A percentile compares a stretch with the other conserved stretches of the same genome.
Evolutionary conservation across 2,113 vertebrate genomes (phyloP).

Genomic region (Percopsis transmontana): DNA sequence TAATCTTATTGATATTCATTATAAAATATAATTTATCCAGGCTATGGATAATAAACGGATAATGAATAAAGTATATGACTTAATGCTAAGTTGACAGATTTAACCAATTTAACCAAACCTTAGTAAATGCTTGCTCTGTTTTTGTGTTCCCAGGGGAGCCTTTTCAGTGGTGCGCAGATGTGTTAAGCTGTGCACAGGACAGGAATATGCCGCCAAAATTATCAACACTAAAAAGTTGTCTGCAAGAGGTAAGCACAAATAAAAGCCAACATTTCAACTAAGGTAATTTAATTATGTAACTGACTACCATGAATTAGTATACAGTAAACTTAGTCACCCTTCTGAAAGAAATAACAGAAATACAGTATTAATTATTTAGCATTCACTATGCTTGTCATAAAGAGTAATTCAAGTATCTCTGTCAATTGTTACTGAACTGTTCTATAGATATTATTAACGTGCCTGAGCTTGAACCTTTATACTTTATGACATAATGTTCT

Average conservation of each 20-base stretch:
- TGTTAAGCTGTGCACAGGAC: constrained; percentile 93
- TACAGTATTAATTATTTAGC: no score
- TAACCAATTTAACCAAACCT: neutral
- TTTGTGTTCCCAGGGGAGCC: constrained; percentile 82
- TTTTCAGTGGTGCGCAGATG: constrained; percentile 96
- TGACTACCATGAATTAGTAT: neutral
- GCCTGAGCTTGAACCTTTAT: no score
- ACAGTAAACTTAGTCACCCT: no score
- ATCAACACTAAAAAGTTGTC: constrained; percentile 99
- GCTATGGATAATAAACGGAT: neutral
- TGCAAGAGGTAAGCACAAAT: constrained; percentile 85
- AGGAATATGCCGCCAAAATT: constrained; percentile 96
- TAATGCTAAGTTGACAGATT: neutral
- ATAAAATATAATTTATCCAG: neutral
- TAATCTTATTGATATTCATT: neutral
- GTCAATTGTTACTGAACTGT: no score
- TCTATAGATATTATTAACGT: no score
- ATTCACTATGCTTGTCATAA: no score
- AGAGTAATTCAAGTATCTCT: no score
- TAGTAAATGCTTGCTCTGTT: constrained; percentile 21
- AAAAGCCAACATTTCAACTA: neutral
- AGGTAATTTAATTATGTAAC: neutral
- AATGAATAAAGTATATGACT: neutral
- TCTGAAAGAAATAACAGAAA: no score
- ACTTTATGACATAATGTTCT: no score